phyloP scores from a whole-genome alignment of 2,888 invertebrate species.

The Rapana venosa region DNA sequence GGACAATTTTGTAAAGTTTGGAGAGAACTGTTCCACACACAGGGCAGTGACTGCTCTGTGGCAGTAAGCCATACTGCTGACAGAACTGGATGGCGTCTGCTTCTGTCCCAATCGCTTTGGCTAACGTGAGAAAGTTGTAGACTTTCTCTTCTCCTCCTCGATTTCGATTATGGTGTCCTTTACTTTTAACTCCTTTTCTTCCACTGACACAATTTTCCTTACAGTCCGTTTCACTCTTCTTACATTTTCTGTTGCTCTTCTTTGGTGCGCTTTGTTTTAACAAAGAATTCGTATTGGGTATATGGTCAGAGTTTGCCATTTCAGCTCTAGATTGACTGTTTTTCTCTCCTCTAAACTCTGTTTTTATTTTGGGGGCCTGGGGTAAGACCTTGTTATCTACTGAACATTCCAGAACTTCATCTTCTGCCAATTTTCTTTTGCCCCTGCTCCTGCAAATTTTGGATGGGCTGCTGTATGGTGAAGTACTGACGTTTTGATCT shows the following conservation, averaged over 20 bases:
- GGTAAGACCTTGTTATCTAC: neutral
- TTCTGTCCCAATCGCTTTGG: constrained; percentile 7
- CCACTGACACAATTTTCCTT: neutral
- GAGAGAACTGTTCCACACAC: neutral
- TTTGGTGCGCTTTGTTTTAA: neutral
- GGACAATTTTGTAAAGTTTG: constrained; percentile 12
- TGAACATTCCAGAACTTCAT: neutral
- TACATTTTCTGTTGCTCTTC: neutral
- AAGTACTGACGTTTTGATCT: neutral
- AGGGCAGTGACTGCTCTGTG: neutral
- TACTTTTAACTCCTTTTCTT: neutral
- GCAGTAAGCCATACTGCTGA: constrained; percentile 3
- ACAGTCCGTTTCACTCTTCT: neutral
- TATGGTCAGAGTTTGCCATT: neutral
- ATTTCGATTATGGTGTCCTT: constrained; percentile 9
- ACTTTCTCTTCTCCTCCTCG: constrained; percentile 23
- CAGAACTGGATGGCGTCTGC: constrained; percentile 1
- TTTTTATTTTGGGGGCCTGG: neutral
- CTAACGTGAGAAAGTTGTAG: neutral
- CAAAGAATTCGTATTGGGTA: neutral
- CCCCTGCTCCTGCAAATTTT: neutral
- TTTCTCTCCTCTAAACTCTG: neutral
- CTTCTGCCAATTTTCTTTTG: neutral
- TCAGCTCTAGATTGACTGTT: neutral
- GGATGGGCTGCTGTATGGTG: neutral